phyloP scores from a whole-genome alignment of 2,797 vertebrate species.

The Helostoma temminkii region DNA sequence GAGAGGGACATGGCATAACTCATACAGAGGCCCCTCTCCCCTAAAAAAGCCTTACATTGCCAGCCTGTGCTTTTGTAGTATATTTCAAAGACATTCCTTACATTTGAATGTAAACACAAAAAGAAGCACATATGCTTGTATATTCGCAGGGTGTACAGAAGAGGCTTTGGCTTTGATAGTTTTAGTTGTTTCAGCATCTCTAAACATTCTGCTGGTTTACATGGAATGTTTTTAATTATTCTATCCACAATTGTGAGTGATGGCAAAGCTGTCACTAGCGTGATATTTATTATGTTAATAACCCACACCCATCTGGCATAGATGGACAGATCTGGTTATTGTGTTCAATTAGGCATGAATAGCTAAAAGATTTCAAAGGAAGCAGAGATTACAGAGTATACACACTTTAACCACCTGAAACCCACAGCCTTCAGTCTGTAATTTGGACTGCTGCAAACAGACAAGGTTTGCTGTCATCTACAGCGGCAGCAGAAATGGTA shows the following conservation, averaged over 20 bases:
- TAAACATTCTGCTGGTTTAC: constrained; percentile 35
- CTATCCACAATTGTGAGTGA: constrained; percentile 24
- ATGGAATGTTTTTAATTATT: constrained; percentile 44
- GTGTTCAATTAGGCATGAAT: constrained; percentile 66
- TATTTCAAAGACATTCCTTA: constrained; percentile 62
- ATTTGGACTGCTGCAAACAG: constrained; percentile 57
- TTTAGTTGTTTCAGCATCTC: constrained; percentile 29
- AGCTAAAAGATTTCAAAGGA: constrained; percentile 66
- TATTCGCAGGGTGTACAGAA: constrained; percentile 11
- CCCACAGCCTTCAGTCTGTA: constrained; percentile 53
- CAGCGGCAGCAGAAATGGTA: constrained; percentile 16
- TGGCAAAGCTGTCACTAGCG: constrained; percentile 31
- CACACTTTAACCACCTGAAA: constrained; percentile 60
- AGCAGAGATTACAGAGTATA: constrained; percentile 44
- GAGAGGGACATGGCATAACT: constrained; percentile 44
- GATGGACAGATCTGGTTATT: constrained; percentile 47
- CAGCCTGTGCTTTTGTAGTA: constrained; percentile 30
- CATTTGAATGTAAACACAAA: constrained; percentile 45
- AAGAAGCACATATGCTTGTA: not conserved
- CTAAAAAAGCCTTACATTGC: constrained; percentile 2
- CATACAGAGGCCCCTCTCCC: constrained; percentile 31
- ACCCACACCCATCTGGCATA: constrained; percentile 66
- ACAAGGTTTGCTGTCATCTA: constrained; percentile 35
- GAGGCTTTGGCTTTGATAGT: constrained; percentile 11
- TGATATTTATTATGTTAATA: constrained; percentile 69